Conservation (phyloP, 2,113 vertebrate genomes). For the Bubo blakistoni region DNA sequence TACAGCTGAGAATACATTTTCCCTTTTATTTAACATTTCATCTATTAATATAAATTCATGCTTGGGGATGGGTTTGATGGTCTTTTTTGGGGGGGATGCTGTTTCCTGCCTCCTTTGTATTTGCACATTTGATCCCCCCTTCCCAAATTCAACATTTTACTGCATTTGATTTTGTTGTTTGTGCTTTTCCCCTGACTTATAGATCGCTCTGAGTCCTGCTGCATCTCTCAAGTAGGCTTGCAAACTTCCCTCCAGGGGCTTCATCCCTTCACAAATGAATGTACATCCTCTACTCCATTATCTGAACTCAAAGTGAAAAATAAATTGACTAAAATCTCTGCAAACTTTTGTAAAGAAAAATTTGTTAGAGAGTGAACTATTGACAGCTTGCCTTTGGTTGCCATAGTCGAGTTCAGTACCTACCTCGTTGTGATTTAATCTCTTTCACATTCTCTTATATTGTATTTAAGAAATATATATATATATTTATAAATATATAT, state of each 20-base stretch:
- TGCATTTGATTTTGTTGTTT: not conserved
- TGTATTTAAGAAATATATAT: not conserved
- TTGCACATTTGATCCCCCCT: not conserved
- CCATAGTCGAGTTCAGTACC: not conserved
- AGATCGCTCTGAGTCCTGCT: not conserved
- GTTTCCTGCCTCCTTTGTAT: not conserved
- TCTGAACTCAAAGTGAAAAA: not conserved
- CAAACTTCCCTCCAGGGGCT: not conserved
- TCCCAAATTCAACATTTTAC: not conserved
- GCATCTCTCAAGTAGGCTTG: not conserved
- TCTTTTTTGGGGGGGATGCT: not conserved
- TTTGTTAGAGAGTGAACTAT: not conserved
- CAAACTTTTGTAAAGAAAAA: not conserved
- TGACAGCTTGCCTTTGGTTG: not conserved
- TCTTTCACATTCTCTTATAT: not conserved
- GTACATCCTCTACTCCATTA: not conserved
- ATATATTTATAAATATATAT: no score
- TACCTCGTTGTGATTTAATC: not conserved
- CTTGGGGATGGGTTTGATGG: not conserved
- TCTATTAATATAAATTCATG: not conserved
- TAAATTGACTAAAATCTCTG: not conserved
- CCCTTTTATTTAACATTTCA: not conserved
- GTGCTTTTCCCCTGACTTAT: not conserved
- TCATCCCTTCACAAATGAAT: not conserved
- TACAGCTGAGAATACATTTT: not conserved